phyloP scores from a whole-genome alignment of 2,113 vertebrate genomes.

The Tautogolabrus adspersus region DNA sequence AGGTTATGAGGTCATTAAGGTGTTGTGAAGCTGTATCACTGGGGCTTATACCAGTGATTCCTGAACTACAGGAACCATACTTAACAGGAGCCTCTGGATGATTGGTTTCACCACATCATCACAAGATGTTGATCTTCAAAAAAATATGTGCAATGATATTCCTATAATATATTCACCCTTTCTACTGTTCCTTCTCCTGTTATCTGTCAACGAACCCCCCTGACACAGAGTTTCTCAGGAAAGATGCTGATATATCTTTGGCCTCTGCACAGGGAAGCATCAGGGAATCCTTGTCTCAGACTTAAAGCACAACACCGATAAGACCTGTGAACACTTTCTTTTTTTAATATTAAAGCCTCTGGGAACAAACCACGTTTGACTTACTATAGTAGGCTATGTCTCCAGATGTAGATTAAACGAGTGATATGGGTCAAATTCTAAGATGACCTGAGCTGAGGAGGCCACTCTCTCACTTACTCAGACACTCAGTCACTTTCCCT shows the following conservation, averaged over 20 bases:
- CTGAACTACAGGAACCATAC: not conserved
- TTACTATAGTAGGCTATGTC: not conserved
- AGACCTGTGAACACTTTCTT: not conserved
- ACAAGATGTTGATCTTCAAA: not conserved
- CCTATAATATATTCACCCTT: not conserved
- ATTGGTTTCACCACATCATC: not conserved
- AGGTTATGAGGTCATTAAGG: no score
- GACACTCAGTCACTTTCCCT: constrained; percentile 15
- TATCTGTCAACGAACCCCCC: constrained; percentile 12
- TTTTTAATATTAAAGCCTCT: not conserved
- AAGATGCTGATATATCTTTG: constrained; percentile 19
- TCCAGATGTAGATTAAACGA: constrained; percentile 61
- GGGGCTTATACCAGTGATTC: no score
- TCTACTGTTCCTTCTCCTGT: not conserved
- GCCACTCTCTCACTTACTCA: constrained; percentile 20
- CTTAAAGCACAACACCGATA: not conserved
- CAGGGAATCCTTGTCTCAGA: constrained; percentile 6
- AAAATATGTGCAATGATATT: not conserved
- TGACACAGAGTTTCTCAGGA: not conserved
- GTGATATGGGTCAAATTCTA: constrained; percentile 46
- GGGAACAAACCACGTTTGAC: constrained; percentile 4
- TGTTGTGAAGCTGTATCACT: no score
- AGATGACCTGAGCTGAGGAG: constrained; percentile 48
- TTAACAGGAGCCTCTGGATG: not conserved
- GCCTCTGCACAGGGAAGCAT: constrained; percentile 6